Conservation (phyloP, 1,140 invertebrate species). For the Ganaspis sp. region DNA sequence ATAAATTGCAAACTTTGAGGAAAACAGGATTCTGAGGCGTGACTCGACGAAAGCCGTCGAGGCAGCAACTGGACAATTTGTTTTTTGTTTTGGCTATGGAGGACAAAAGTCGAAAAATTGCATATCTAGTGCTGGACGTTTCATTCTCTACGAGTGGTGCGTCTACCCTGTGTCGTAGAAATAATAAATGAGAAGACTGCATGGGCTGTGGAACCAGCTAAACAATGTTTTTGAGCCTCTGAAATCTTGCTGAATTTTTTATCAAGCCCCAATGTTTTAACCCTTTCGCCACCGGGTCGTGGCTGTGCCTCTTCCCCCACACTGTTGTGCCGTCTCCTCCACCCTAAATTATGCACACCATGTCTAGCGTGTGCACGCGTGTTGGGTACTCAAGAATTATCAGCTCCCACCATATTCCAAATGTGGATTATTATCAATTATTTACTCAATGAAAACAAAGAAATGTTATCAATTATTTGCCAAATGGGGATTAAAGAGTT, state of each 20-base stretch:
- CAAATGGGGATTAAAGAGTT: no score
- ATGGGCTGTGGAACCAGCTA: slow-evolving; percentile 59
- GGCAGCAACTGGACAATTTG: background rate
- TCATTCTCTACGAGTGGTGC: slow-evolving; percentile 47
- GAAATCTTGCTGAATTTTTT: slow-evolving; percentile 69
- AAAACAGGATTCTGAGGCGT: background rate
- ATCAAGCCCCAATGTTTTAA: slow-evolving; percentile 68
- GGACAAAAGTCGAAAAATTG: slow-evolving; percentile 44
- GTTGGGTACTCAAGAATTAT: background rate
- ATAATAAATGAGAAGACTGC: slow-evolving; percentile 65
- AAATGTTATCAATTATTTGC: no score
- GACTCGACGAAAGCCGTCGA: background rate
- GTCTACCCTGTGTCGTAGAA: slow-evolving; percentile 59
- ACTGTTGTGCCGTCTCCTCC: background rate
- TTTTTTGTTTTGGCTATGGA: background rate
- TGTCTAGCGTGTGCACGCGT: background rate
- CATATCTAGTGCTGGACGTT: slow-evolving; percentile 40
- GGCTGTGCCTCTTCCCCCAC: slow-evolving; percentile 36
- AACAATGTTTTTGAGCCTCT: slow-evolving; percentile 72
- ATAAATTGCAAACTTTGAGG: background rate
- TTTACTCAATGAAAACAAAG: no score
- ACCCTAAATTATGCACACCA: background rate
- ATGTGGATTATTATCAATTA: background rate
- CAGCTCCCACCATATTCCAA: background rate
- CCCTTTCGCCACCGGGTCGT: slow-evolving; percentile 63